Conservation (phyloP, 2,113 vertebrate species). For the Leucosticte australis region DNA sequence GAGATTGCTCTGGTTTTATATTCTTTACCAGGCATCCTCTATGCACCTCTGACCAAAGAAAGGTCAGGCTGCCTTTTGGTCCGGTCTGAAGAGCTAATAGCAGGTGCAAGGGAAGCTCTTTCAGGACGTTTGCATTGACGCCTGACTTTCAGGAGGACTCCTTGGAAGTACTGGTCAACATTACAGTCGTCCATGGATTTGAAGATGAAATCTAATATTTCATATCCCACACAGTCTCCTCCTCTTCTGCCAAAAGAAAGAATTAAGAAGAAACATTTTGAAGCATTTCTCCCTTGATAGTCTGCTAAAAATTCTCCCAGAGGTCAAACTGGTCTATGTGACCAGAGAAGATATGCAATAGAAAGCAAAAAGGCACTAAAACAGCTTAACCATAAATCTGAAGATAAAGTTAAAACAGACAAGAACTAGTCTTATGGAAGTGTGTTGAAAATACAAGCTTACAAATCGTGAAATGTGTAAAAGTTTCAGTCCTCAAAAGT, state of each 20-base stretch:
- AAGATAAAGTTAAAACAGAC: not conserved
- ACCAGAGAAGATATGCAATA: not conserved
- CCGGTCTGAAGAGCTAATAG: not conserved
- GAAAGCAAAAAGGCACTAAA: not conserved
- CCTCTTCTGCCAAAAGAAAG: not conserved
- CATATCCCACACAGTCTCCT: not conserved
- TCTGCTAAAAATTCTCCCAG: not conserved
- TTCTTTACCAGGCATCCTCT: not conserved
- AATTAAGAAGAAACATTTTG: not conserved
- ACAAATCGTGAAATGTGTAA: not conserved
- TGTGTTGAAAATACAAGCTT: not conserved
- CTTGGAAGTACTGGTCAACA: not conserved
- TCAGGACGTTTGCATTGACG: not conserved
- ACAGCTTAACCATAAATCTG: not conserved
- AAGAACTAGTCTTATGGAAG: not conserved
- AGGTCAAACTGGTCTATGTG: not conserved
- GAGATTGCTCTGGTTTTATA: not conserved
- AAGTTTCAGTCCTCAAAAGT: not conserved
- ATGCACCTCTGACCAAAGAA: not conserved
- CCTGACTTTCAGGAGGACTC: not conserved
- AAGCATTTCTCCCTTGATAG: not conserved
- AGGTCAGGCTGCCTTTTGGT: not conserved
- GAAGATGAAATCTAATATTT: not conserved
- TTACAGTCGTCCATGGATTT: not conserved
- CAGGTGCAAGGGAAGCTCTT: not conserved